Evolutionary conservation across 2,797 vertebrate genomes (phyloP).

Genomic region (Microcaecilia unicolor): DNA sequence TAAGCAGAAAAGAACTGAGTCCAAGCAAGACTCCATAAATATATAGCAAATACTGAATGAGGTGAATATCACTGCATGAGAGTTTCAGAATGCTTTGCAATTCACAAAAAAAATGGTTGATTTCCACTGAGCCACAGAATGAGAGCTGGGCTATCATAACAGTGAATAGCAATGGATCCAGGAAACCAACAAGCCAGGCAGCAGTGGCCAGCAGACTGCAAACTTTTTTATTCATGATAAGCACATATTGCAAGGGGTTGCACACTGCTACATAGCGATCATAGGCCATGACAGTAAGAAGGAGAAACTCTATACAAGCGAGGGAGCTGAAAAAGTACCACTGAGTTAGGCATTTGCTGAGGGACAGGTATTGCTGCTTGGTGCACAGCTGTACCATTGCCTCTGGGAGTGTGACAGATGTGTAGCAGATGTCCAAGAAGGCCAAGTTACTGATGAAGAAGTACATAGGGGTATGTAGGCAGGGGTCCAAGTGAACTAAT

Average conservation of each 20-base stretch:
- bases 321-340: constrained; percentile 9
- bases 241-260: constrained; percentile 3
- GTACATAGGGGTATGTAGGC: not conserved
- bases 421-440: not conserved
- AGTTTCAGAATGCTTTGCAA: constrained; percentile 10
- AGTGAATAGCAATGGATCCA: constrained; percentile 8
- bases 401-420: constrained; percentile 4
- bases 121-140: constrained; percentile 3
- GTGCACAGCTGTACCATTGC: constrained; percentile 3
- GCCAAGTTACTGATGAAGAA: not conserved
- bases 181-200: constrained; percentile 1
- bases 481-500: not conserved
- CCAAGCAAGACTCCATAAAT: not conserved
- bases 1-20: constrained; percentile 2
- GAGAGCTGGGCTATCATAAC: constrained; percentile 4
- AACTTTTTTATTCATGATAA: constrained; percentile 1
- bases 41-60: constrained; percentile 14
- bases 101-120: constrained; percentile 25
- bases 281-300: constrained; percentile 21
- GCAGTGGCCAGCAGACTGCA: not conserved
- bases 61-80: constrained; percentile 6
- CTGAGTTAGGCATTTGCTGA: constrained; percentile 3
- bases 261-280: constrained; percentile 18
- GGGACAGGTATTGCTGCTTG: not conserved
- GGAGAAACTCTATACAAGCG: constrained; percentile 9